These are phyloP conservation scores for Homarus americanus DNA, from an alignment of 1,140 invertebrate genomes.

Conservation along the genomic window DNA sequence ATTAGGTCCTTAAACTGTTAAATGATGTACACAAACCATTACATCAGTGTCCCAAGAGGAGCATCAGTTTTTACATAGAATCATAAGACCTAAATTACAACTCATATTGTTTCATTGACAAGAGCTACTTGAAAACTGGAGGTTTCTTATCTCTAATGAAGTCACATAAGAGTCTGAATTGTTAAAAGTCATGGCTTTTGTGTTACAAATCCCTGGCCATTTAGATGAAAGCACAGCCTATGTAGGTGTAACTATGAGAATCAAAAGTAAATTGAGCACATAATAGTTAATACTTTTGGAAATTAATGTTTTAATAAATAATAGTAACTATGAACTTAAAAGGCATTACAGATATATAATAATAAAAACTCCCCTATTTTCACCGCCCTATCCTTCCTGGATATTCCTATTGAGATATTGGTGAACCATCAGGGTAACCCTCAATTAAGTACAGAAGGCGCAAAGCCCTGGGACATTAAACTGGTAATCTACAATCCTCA, in stretches of 20 bases:
- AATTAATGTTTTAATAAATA: too few relatives aligned
- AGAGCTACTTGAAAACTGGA: not conserved
- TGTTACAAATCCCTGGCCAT: conserved; percentile 42
- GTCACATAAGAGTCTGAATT: not conserved
- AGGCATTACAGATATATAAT: not conserved
- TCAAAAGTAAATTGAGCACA: conserved; percentile 59
- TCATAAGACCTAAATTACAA: not conserved
- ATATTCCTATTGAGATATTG: not conserved
- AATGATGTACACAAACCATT: not conserved
- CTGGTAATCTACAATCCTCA: not conserved
- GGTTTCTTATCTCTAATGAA: not conserved
- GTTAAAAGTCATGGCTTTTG: conserved; percentile 16
- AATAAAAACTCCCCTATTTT: not conserved
- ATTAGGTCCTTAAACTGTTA: not conserved
- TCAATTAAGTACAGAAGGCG: conserved; percentile 30
- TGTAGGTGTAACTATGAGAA: conserved; percentile 52
- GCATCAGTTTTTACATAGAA: not conserved
- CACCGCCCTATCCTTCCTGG: not conserved
- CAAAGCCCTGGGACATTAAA: conserved; percentile 19
- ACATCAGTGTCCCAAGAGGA: not conserved
- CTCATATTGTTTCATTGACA: not conserved
- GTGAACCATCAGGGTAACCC: not conserved
- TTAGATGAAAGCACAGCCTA: conserved; percentile 36
- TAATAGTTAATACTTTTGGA: conserved; percentile 24
- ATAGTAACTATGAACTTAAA: too few relatives aligned